Conservation (phyloP, 1,140 invertebrate species). For the Galendromus occidentalis region DNA sequence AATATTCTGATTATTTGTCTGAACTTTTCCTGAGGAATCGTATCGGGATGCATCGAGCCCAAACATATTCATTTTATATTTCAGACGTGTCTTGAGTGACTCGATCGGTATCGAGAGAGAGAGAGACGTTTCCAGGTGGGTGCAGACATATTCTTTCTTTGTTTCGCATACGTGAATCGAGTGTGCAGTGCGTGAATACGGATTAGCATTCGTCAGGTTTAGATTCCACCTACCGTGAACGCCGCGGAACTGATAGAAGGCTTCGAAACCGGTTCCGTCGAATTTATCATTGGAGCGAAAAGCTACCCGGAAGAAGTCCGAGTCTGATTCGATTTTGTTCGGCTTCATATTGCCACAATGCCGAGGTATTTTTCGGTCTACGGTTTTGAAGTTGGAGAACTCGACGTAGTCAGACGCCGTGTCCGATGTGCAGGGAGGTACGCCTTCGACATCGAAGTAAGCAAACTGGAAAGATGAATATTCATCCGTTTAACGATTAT, state of each 20-base stretch:
- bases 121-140: too few relatives aligned
- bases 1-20: too few relatives aligned
- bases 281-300: slow-evolving; percentile 79
- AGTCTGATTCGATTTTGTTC: slow-evolving; percentile 51
- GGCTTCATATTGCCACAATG: slow-evolving; percentile 46
- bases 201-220: background rate
- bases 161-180: too few relatives aligned
- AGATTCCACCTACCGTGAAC: slow-evolving; percentile 18
- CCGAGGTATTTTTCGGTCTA: slow-evolving; percentile 59
- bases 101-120: too few relatives aligned
- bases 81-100: too few relatives aligned
- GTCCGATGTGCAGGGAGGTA: slow-evolving; percentile 61
- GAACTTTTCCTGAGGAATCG: too few relatives aligned
- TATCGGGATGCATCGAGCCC: too few relatives aligned
- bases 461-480: slow-evolving; percentile 42
- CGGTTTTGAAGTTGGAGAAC: slow-evolving; percentile 73
- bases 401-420: slow-evolving; percentile 79
- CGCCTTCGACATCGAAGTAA: slow-evolving; percentile 77
- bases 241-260: slow-evolving; percentile 56
- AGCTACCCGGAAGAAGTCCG: slow-evolving; percentile 77
- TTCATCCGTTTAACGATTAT: background rate
- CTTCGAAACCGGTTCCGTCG: slow-evolving; percentile 79
- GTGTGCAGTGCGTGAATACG: background rate
- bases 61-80: too few relatives aligned
- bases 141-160: too few relatives aligned